phyloP scores from a whole-genome alignment of 2,888 invertebrate genomes.

The Dascillus cervinus region DNA sequence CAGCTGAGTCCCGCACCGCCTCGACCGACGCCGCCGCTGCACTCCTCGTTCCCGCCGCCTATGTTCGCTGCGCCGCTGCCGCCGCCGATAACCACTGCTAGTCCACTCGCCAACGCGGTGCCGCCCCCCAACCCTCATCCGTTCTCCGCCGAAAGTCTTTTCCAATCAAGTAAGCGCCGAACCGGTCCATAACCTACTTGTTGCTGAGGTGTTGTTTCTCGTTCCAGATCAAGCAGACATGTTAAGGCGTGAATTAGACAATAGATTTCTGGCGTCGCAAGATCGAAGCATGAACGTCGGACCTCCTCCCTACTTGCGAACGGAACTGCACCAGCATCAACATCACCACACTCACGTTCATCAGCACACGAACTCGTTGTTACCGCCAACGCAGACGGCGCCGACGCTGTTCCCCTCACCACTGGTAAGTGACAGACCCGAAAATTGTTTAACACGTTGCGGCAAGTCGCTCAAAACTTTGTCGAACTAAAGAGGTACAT shows the following conservation, averaged over 20 bases:
- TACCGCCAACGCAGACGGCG: conserved; percentile 51
- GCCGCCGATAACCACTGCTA: conserved; percentile 51
- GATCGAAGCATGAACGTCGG: conserved; percentile 53
- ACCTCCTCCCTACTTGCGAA: conserved; percentile 57
- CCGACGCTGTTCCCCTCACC: conserved; percentile 56
- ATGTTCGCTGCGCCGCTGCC: conserved; percentile 51
- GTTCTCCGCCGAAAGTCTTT: conserved; percentile 81
- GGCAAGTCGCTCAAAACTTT: background rate
- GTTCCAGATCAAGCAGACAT: conserved; percentile 70
- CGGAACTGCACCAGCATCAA: conserved; percentile 89
- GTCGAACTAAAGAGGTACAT: too few species aligned
- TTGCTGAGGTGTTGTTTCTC: too few species aligned
- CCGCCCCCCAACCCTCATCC: conserved; percentile 66
- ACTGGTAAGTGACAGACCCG: conserved; percentile 50
- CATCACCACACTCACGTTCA: conserved; percentile 89
- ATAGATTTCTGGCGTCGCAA: conserved; percentile 80
- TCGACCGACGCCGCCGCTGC: conserved; percentile 35
- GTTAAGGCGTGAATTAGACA: conserved; percentile 82
- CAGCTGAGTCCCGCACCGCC: conserved; percentile 47
- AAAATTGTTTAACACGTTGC: conserved; percentile 1
- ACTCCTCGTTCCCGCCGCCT: conserved; percentile 39
- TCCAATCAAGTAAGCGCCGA: conserved; percentile 69
- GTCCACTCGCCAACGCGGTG: conserved; percentile 59
- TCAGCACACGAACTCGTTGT: conserved; percentile 68
- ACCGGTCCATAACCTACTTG: too few species aligned